Conservation (phyloP, 2,113 vertebrate species). For the Prochilodus magdalenae region DNA sequence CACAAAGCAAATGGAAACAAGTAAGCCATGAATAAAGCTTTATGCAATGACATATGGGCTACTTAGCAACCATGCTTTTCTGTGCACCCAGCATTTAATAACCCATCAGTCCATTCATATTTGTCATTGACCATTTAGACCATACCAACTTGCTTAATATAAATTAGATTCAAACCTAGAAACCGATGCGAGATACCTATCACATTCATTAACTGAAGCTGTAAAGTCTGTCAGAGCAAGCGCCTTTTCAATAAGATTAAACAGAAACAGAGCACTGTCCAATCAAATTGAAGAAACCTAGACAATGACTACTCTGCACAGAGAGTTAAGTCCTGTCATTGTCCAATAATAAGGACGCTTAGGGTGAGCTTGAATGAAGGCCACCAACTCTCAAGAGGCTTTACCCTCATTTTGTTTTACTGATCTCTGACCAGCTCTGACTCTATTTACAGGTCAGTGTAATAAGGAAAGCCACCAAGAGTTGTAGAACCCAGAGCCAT, state of each 20-base stretch:
- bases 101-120: neutral
- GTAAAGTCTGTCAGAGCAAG: neutral
- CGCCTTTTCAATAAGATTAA: neutral
- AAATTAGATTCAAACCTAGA: neutral
- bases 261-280: neutral
- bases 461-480: conserved; percentile 44
- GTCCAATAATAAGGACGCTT: neutral
- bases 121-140: neutral
- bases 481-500: conserved; percentile 19
- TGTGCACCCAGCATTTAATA: conserved; percentile 10
- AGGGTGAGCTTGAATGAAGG: conserved; percentile 17
- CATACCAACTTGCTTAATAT: neutral
- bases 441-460: neutral
- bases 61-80: neutral
- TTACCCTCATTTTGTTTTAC: conserved; percentile 14
- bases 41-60: neutral
- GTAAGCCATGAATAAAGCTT: conserved; percentile 24
- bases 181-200: neutral
- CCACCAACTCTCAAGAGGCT: conserved; percentile 36
- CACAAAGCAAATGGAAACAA: conserved; percentile 50
- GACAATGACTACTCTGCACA: conserved; percentile 33
- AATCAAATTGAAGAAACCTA: conserved; percentile 19
- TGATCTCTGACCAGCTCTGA: neutral
- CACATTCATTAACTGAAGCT: neutral
- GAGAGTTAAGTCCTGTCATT: neutral